A percentile compares a stretch with the other conserved stretches of the same genome.
Evolutionary conservation across 1,140 invertebrate genomes (phyloP).

Genomic region (Oscheius sp.): DNA sequence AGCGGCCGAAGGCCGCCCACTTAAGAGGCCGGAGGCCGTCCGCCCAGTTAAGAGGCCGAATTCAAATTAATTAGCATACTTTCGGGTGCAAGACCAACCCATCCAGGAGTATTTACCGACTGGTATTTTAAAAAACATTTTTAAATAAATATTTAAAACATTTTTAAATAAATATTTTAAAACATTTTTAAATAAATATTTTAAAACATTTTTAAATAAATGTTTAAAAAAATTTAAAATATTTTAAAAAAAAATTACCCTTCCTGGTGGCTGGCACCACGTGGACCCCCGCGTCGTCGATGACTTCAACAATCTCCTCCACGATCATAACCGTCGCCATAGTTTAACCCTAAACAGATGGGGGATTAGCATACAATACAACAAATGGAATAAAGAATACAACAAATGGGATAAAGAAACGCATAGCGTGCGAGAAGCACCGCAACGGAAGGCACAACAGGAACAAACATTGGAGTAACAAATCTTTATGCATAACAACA

Average conservation of each 20-base stretch:
- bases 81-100: too few relatives aligned
- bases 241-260: not conserved
- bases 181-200: too few relatives aligned
- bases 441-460: not conserved
- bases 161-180: too few relatives aligned
- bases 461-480: not conserved
- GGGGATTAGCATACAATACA: not conserved
- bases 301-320: not conserved
- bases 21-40: too few relatives aligned
- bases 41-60: too few relatives aligned
- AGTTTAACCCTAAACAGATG: not conserved
- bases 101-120: too few relatives aligned
- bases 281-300: not conserved
- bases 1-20: too few relatives aligned
- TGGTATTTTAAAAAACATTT: too few relatives aligned
- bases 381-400: not conserved
- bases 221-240: not conserved
- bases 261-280: not conserved
- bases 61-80: too few relatives aligned
- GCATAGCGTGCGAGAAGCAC: not conserved
- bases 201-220: too few relatives aligned
- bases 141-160: too few relatives aligned
- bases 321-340: not conserved
- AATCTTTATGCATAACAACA: not conserved
- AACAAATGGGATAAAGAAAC: not conserved